Base-by-base conservation (phyloP, 2,113 vertebrate genomes). In the Podarcis muralis region DNA sequence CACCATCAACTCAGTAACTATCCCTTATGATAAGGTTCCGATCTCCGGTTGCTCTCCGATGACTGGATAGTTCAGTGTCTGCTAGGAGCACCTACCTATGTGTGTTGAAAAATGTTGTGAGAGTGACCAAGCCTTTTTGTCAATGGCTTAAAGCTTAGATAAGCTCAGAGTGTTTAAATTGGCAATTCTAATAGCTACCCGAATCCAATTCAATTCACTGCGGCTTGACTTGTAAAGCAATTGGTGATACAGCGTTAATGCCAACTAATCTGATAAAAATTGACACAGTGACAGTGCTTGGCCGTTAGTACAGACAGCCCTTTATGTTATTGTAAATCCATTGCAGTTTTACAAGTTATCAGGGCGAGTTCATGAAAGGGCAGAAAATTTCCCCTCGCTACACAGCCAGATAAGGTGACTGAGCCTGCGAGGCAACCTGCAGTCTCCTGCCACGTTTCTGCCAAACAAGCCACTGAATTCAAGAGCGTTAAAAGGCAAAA, bases 401-500 rank as follows among this genome's bases (percentile, higher is more conserved):
- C 57, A 0, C 12, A 0, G 90, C 84, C 72, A 87, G 92, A 93
- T 94, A 81, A 94, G 92, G 86, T 2, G 53, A 79, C 89, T 90
- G 89, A 77, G 89, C 88, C 0, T 0, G 86, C 0, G 83, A 86
- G 77, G 91, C 87, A 93, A 92, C 87, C n/a, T 84, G 87, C 92
- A 88, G 89, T 87, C 93, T 89, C 87, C 90, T 77, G 35, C 95
- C 27, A 25, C 72, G 84, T 92, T 94, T 65, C 23, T 62, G 80
- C 93, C 82, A 94, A 93, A 89, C 71, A 86, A 77, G 79, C 90
- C 59, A 83, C 85, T 76, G 94, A 95, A 92, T 68, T n/a, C 4
- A 86, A 93, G 93, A 93, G 95, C 95, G 96, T 95, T 97, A 97
- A 97, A 96, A 96, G 95, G 95, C 94, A 96, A 97, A 97, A 98